Percentiles rank a stretch among this genome's conserved stretches.
Evolutionary conservation across 1,140 invertebrate genomes (phyloP).

Genomic region (Panonychus citri): DNA sequence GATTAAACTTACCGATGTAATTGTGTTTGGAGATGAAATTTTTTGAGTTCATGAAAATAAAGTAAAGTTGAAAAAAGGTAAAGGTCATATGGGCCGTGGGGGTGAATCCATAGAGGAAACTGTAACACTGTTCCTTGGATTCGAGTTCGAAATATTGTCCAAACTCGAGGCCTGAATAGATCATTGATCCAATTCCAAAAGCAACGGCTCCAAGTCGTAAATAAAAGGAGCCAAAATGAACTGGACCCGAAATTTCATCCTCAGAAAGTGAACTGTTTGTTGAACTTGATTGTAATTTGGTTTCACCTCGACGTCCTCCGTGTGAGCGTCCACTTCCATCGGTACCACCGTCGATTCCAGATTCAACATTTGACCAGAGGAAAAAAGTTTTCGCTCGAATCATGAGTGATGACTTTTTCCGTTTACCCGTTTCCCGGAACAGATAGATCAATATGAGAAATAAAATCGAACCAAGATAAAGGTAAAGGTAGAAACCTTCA

Average conservation of each 20-base stretch:
- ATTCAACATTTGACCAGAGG: neutral
- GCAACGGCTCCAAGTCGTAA: conserved; percentile 75
- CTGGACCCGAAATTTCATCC: neutral
- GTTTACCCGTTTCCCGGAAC: conserved; percentile 28
- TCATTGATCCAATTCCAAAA: conserved; percentile 81
- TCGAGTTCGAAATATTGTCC: conserved; percentile 77
- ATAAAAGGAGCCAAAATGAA: conserved; percentile 63
- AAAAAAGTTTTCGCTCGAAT: neutral
- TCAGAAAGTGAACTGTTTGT: conserved; percentile 1
- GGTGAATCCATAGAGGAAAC: conserved; percentile 56
- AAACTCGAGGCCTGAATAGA: conserved; percentile 78
- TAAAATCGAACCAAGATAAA: conserved; percentile 68
- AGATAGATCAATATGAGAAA: conserved; percentile 65
- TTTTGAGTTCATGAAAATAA: conserved; percentile 70
- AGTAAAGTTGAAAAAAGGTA: conserved; percentile 86
- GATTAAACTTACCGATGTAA: conserved; percentile 6
- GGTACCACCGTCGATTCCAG: neutral
- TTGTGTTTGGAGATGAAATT: conserved; percentile 10
- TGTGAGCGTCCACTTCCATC: neutral
- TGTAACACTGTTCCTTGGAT: conserved; percentile 56
- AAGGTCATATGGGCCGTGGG: conserved; percentile 70
- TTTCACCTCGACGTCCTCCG: neutral
- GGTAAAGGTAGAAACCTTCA: conserved; percentile 57
- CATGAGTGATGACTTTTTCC: neutral
- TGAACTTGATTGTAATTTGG: neutral